phyloP scores from a whole-genome alignment of 2,888 invertebrate species.

The Aphrophora alni region DNA sequence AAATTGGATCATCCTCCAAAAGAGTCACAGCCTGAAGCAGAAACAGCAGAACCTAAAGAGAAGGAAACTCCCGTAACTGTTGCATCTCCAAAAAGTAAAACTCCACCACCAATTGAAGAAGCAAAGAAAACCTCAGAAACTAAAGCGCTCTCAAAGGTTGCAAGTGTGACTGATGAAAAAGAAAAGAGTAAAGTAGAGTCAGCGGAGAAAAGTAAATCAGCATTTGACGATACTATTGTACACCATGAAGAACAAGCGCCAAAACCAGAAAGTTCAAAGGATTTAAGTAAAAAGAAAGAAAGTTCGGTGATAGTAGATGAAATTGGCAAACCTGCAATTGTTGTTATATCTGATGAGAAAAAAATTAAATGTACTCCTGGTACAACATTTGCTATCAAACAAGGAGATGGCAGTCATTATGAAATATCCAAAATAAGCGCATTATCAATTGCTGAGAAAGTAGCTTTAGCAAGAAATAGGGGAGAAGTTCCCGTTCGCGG shows the following conservation, averaged over 20 bases:
- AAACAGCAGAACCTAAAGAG: background rate
- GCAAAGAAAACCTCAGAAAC: background rate
- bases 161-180: background rate
- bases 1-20: background rate
- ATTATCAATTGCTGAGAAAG: background rate
- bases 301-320: background rate
- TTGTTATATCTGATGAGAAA: background rate
- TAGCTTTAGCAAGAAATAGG: background rate
- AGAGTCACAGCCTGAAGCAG: background rate
- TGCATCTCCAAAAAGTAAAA: background rate
- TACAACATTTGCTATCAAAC: background rate
- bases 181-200: background rate
- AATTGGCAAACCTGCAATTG: background rate
- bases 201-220: background rate
- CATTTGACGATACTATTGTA: background rate
- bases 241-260: background rate
- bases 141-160: background rate
- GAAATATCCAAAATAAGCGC: conserved; percentile 19
- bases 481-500: conserved; percentile 12
- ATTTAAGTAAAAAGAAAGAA: background rate
- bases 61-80: too few species aligned
- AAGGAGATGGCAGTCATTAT: conserved; percentile 13
- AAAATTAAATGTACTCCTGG: background rate
- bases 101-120: background rate
- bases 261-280: background rate